A percentile compares a stretch with the other conserved stretches of the same genome.
These are phyloP conservation scores for Drosophila lutescens DNA, from an alignment of 2,888 invertebrate species.

Conservation along the genomic window DNA sequence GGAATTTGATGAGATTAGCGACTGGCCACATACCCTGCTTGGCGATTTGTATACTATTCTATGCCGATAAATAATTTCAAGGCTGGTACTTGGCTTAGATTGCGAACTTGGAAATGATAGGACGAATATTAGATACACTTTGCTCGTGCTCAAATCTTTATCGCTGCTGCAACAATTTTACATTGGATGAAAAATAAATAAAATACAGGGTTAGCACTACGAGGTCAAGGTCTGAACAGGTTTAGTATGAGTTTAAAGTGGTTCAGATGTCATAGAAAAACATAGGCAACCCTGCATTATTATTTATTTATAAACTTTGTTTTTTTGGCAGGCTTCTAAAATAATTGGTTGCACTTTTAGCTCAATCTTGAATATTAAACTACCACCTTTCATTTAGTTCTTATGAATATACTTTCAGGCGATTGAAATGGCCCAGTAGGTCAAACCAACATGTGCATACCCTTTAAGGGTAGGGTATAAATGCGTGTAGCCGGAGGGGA, in stretches of 20 bases:
- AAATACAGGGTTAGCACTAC: too few species aligned
- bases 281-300: not conserved
- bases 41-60: not conserved
- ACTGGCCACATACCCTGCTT: constrained; percentile 11
- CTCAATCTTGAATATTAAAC: too few species aligned
- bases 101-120: not conserved
- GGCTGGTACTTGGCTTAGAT: not conserved
- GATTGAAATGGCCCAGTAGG: not conserved
- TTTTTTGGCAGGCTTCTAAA: not conserved
- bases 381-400: too few species aligned
- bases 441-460: not conserved
- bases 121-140: not conserved
- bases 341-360: not conserved
- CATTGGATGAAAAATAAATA: too few species aligned
- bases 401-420: not conserved
- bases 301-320: not conserved
- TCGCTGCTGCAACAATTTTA: too few species aligned
- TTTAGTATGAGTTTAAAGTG: not conserved
- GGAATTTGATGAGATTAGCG: not conserved
- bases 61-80: not conserved
- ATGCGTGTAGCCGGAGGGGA: not conserved
- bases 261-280: too few species aligned
- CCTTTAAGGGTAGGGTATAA: not conserved
- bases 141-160: too few species aligned
- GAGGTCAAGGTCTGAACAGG: not conserved